phyloP scores from a whole-genome alignment of 2,113 vertebrate genomes.

The Brienomyrus brachyistius region DNA sequence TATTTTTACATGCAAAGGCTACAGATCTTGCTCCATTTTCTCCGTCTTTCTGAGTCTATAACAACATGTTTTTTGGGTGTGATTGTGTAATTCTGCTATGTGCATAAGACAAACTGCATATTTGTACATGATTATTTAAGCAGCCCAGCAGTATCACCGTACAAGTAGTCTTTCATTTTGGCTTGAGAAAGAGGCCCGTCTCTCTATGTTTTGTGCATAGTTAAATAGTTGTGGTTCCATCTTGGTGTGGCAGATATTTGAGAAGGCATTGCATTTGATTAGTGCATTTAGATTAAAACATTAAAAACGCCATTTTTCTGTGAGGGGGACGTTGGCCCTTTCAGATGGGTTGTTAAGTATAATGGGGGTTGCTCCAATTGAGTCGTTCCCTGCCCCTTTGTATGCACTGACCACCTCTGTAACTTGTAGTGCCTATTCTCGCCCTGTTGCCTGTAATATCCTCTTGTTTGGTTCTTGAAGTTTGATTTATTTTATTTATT shows the following conservation, averaged over 20 bases:
- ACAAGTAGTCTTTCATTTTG: too few species aligned
- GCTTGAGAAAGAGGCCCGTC: too few species aligned
- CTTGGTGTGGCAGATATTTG: neutral
- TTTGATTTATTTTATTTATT: neutral
- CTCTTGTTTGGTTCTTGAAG: neutral
- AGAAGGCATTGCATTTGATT: neutral
- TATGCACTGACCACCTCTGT: neutral
- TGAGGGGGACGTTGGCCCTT: neutral
- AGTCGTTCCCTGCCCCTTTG: neutral
- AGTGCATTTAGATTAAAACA: neutral
- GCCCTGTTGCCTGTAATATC: neutral
- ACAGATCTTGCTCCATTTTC: neutral
- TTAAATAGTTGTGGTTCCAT: neutral
- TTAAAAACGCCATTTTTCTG: neutral
- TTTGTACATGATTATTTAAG: neutral
- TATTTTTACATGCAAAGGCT: neutral
- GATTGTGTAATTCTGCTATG: neutral
- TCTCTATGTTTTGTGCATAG: neutral
- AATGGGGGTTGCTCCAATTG: neutral
- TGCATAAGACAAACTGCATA: neutral
- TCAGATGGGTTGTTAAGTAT: neutral
- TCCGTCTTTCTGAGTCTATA: neutral
- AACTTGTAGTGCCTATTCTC: neutral
- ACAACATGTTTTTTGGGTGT: neutral
- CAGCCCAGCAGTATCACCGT: too few species aligned